Evolutionary conservation across 2,113 vertebrate species (phyloP), one percentile per base, ranked within the genome.

Genomic region (Sciurus niger): DNA sequence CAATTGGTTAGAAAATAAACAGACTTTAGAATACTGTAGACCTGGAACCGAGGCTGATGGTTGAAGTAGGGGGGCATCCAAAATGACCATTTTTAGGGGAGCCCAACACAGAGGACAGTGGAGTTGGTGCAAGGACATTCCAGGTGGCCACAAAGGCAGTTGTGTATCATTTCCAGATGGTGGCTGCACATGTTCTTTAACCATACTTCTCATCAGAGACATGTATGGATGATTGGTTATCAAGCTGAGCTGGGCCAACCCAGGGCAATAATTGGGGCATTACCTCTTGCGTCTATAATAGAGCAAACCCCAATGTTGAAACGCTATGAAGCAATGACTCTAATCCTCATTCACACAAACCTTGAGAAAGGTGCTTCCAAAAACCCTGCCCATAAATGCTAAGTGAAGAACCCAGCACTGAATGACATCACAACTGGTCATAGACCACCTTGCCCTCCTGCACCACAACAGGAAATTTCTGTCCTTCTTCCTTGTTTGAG

Each of bases 1-100:
- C 90, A 84, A 43, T 67, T 96, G 85, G 43, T 90, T 43, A 46
- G 84, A 83, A 96, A 74, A 55, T 43, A 25, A 94, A 58, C n/a
- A 87, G 86, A 92, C 11, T 85, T 92, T 73, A 55, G 20, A 82
- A 58, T 12, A 55, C 20, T 89, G 8, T 30, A 48, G 43, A 79
- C 70, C 43, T n/a, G 78, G 14, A 93, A 14, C 11, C 18, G 22
- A 63, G 9, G 43, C 4, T 18, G 30, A 8, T 17, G 5, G 30
- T 65, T 25, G 4, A 0, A 11, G 25, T 2, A 22, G 11, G 51
- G 72, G 0, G 58, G 7, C 18, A 67, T 40, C 48, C 53, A 79
- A 80, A 84, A 73, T 89, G 20, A 32, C 32, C 40, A 65, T 40
- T 79, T 46, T 8, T n/a, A 32, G 9, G 24, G 9, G 18, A 78